These are phyloP conservation scores for Rhamphomyia laevipes DNA, from an alignment of 2,888 invertebrate species.

Conservation along the genomic window DNA sequence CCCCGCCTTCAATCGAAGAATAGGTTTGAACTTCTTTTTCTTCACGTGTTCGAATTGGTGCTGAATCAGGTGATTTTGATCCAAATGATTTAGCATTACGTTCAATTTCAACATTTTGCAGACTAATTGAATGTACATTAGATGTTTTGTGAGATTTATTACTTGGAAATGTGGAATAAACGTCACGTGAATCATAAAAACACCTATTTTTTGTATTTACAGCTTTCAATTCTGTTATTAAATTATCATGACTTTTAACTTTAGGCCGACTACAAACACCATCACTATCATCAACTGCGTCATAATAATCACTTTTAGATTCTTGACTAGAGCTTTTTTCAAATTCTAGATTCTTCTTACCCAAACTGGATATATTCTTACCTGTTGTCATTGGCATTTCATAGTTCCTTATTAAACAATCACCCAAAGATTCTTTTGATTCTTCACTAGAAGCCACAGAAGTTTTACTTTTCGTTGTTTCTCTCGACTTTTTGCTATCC, in stretches of 20 bases:
- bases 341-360: constrained; percentile 27
- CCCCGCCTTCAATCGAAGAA: constrained; percentile 21
- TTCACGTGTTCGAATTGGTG: constrained; percentile 22
- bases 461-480: constrained; percentile 50
- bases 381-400: constrained; percentile 39
- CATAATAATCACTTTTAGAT: constrained; percentile 59
- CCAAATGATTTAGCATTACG: constrained; percentile 40
- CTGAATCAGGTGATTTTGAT: constrained; percentile 29
- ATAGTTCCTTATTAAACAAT: constrained; percentile 38
- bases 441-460: constrained; percentile 57
- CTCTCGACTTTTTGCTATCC: constrained; percentile 52
- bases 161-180: constrained; percentile 50
- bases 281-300: constrained; percentile 42
- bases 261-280: constrained; percentile 30
- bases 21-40: constrained; percentile 32
- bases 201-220: constrained; percentile 31
- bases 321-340: constrained; percentile 59
- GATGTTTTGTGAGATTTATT: constrained; percentile 45
- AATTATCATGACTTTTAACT: constrained; percentile 47
- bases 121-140: constrained; percentile 54
- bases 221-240: constrained; percentile 42
- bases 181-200: constrained; percentile 47
- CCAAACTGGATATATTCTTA: constrained; percentile 32
- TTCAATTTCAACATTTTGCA: constrained; percentile 60
- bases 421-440: constrained; percentile 37